A percentile compares a stretch with the other conserved stretches of the same genome.
These are phyloP conservation scores for Eulemur mongoz DNA, from an alignment of 2,797 vertebrate genomes.

Conservation along the genomic window DNA sequence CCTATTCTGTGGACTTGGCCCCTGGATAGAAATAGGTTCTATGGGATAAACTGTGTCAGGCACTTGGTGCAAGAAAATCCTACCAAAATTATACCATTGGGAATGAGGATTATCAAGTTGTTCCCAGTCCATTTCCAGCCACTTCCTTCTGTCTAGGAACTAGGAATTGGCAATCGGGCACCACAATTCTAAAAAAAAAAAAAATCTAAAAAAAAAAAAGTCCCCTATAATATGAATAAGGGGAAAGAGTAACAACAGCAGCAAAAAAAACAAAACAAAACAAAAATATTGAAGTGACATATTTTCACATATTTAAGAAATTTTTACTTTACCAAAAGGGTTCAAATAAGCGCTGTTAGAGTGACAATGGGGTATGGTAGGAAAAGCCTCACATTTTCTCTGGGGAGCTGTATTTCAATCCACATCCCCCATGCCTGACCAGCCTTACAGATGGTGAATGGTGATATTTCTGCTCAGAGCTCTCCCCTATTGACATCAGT, in stretches of 20 bases:
- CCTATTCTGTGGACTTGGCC: neutral
- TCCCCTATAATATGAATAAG: neutral
- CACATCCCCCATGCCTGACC: neutral
- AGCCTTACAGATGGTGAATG: neutral
- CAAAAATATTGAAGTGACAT: neutral
- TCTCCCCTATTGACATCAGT: neutral
- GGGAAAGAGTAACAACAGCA: neutral
- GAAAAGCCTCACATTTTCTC: neutral
- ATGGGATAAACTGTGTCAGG: neutral
- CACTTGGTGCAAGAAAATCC: neutral
- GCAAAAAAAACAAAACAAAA: neutral
- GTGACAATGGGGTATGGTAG: fast-evolving
- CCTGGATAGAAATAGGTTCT: neutral
- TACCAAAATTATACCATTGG: neutral
- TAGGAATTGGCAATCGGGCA: neutral
- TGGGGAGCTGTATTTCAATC: neutral
- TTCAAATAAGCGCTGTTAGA: neutral
- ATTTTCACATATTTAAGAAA: slow-evolving; percentile 41
- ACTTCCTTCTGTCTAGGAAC: neutral
- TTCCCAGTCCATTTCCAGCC: neutral
- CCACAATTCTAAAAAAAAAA: neutral
- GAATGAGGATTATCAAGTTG: neutral
- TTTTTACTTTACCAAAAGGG: neutral
- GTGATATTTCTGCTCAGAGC: neutral
- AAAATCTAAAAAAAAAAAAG: neutral